Evolutionary conservation across 2,113 vertebrate genomes (phyloP).

Genomic region (Stercorarius parasiticus): DNA sequence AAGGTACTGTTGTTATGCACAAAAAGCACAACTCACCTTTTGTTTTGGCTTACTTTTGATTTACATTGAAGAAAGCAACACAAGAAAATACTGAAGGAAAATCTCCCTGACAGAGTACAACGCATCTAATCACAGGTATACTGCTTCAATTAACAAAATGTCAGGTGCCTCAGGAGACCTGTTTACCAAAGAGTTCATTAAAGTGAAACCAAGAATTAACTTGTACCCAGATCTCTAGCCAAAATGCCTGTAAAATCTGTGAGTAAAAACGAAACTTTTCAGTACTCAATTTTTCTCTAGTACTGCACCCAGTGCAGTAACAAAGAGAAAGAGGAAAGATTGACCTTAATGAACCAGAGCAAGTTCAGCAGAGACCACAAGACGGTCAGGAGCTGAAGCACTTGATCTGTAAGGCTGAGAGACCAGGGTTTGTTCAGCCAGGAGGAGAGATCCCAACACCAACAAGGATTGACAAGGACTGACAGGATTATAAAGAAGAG

Average conservation of each 20-base stretch:
- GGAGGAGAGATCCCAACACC: neutral
- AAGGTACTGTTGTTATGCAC: neutral
- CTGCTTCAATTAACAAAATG: neutral
- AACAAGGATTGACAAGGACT: neutral
- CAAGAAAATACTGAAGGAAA: neutral
- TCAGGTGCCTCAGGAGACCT: neutral
- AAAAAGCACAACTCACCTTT: neutral
- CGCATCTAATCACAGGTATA: rapidly evolving
- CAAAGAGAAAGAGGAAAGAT: neutral
- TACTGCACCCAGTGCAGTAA: neutral
- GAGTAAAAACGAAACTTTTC: neutral
- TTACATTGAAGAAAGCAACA: neutral
- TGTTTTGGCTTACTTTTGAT: neutral
- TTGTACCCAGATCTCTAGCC: neutral
- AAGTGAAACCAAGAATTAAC: neutral
- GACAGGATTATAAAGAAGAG: neutral
- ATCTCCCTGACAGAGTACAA: neutral
- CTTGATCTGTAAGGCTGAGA: neutral
- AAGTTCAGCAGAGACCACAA: rapidly evolving
- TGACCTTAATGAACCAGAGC: neutral
- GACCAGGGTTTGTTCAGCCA: neutral
- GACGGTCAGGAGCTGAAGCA: rapidly evolving
- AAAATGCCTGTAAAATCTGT: neutral
- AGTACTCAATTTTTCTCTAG: neutral
- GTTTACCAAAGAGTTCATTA: neutral